These are phyloP conservation scores for Diarsia dahlii DNA, from an alignment of 2,888 invertebrate genomes.

Conservation along the genomic window DNA sequence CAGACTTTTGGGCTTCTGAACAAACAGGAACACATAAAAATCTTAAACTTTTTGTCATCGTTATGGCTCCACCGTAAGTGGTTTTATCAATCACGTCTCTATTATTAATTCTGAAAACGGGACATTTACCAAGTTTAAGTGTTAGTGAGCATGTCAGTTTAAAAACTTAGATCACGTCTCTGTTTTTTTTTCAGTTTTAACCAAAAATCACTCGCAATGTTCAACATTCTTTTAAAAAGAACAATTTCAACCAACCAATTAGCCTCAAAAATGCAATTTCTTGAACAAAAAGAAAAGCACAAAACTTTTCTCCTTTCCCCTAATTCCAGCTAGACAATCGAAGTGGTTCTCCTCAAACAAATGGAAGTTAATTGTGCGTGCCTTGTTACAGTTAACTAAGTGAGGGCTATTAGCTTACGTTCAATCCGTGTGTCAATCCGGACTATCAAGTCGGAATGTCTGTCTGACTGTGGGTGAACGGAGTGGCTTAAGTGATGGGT, in stretches of 20 bases:
- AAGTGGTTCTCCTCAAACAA: conserved; percentile 55
- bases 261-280: neutral
- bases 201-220: neutral
- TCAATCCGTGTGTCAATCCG: conserved; percentile 73
- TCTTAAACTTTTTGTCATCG: neutral
- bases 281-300: neutral
- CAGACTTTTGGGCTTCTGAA: neutral
- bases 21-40: neutral
- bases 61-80: neutral
- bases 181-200: neutral
- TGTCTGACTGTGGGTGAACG: conserved; percentile 21
- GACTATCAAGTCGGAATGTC: conserved; percentile 53
- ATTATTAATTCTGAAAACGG: no score
- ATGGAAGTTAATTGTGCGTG: conserved; percentile 59
- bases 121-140: no score
- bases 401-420: conserved; percentile 73
- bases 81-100: neutral
- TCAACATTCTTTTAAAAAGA: neutral
- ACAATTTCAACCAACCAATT: neutral
- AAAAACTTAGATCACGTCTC: neutral
- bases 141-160: no score
- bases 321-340: conserved; percentile 29
- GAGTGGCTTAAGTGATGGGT: conserved; percentile 17
- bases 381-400: conserved; percentile 54
- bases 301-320: conserved; percentile 1